Conservation (phyloP, 2,888 invertebrate genomes). For the Nephrocerus scutellatus region DNA sequence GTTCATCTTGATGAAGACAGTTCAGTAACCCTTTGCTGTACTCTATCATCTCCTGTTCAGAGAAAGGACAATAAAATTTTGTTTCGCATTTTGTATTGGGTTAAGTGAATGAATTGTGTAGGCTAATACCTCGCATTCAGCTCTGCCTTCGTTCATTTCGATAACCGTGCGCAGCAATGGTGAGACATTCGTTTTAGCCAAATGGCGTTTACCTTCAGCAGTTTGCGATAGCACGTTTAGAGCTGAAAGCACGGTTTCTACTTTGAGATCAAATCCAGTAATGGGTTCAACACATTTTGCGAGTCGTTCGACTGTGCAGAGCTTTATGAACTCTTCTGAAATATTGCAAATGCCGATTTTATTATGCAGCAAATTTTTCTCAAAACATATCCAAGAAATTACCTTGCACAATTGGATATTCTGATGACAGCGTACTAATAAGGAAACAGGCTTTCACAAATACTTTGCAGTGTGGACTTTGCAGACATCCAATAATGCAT, state of each 20-base stretch:
- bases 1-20: too few species aligned
- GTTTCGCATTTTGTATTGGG: too few species aligned
- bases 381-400: too few species aligned
- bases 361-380: too few species aligned
- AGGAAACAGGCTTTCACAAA: constrained; percentile 69
- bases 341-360: constrained; percentile 1
- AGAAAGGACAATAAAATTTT: too few species aligned
- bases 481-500: constrained; percentile 55
- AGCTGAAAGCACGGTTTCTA: constrained; percentile 28
- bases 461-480: constrained; percentile 49
- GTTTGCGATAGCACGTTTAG: constrained; percentile 23
- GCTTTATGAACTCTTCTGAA: constrained; percentile 27
- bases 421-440: constrained; percentile 54
- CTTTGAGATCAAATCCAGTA: constrained; percentile 22
- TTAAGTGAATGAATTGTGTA: too few species aligned
- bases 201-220: constrained; percentile 12
- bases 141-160: constrained; percentile 12
- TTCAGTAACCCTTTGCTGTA: too few species aligned
- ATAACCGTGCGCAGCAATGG: constrained; percentile 13
- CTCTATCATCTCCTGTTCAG: too few species aligned
- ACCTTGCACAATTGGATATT: constrained; percentile 55
- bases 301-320: constrained; percentile 23
- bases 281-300: constrained; percentile 19
- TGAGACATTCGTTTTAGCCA: constrained; percentile 9
- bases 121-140: constrained; percentile 27